A percentile compares a stretch with the other conserved stretches of the same genome.
These are phyloP conservation scores for Pristis pectinata DNA, from an alignment of 2,797 vertebrate genomes.

Conservation along the genomic window DNA sequence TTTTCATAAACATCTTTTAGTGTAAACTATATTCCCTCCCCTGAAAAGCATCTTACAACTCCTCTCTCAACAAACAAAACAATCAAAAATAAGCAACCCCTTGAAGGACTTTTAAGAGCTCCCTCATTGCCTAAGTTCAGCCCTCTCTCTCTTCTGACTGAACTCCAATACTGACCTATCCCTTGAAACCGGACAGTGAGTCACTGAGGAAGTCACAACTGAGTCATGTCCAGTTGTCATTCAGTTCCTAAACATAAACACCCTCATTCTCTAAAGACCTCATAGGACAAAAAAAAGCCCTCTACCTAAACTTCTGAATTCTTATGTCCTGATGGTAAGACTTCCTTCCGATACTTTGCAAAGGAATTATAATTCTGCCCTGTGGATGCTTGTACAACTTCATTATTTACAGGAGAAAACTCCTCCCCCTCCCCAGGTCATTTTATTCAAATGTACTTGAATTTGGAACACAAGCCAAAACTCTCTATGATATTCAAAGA, in stretches of 20 bases:
- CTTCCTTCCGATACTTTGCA: neutral
- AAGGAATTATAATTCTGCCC: neutral
- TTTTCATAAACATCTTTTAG: too few relatives aligned
- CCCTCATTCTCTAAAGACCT: neutral
- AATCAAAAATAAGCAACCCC: neutral
- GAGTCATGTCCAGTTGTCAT: neutral
- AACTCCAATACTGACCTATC: neutral
- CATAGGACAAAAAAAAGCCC: neutral
- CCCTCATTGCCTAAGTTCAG: neutral
- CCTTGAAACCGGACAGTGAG: neutral
- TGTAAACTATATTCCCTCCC: too few relatives aligned
- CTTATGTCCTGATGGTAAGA: neutral
- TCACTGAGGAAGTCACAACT: neutral
- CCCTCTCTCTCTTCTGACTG: neutral
- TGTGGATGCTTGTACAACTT: neutral
- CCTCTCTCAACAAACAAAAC: neutral
- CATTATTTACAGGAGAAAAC: neutral
- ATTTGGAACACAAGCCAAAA: neutral
- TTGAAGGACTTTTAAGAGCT: neutral
- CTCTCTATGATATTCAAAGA: neutral
- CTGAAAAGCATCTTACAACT: too few relatives aligned
- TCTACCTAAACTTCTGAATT: neutral
- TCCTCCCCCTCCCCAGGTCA: neutral
- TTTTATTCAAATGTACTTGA: constrained; percentile 19
- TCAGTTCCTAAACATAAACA: neutral